A percentile compares a stretch with the other conserved stretches of the same genome.
Evolutionary conservation across 1,140 invertebrate genomes (phyloP).

Genomic region (Rhagoletis zephyria): DNA sequence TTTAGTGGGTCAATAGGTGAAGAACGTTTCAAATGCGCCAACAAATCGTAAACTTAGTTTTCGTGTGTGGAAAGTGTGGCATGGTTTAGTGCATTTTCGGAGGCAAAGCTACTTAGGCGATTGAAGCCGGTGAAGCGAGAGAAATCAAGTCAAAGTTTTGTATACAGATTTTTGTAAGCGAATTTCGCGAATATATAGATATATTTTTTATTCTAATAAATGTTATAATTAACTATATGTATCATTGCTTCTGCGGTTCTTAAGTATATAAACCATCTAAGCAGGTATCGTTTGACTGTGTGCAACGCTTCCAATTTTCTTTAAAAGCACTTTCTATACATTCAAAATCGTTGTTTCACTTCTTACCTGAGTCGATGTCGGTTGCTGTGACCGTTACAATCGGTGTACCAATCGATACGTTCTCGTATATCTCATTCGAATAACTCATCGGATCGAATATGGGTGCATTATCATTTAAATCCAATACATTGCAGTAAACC

Average conservation of each 20-base stretch:
- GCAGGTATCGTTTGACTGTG: neutral
- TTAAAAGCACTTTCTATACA: neutral
- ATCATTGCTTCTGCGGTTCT: too few species aligned
- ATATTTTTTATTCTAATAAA: neutral
- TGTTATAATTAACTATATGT: too few species aligned
- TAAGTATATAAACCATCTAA: too few species aligned
- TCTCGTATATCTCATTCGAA: conserved; percentile 89
- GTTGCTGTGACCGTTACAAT: conserved; percentile 89
- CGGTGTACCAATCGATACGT: conserved; percentile 83
- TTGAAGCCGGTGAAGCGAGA: neutral
- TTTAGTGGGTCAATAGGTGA: conserved; percentile 47
- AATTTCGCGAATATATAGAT: neutral
- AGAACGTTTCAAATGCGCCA: conserved; percentile 38
- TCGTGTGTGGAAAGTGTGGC: conserved; percentile 15
- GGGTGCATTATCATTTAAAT: conserved; percentile 95
- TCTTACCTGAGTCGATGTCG: conserved; percentile 90
- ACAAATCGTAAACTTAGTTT: neutral
- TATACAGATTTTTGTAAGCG: too few species aligned
- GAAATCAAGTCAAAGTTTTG: neutral
- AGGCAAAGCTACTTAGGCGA: neutral
- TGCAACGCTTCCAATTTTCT: neutral
- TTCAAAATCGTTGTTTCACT: too few species aligned
- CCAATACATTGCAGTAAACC: conserved; percentile 93
- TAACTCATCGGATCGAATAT: conserved; percentile 92
- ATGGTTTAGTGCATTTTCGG: neutral